Conservation (phyloP, 2,888 invertebrate genomes). For the Balanococcus diminutus region DNA sequence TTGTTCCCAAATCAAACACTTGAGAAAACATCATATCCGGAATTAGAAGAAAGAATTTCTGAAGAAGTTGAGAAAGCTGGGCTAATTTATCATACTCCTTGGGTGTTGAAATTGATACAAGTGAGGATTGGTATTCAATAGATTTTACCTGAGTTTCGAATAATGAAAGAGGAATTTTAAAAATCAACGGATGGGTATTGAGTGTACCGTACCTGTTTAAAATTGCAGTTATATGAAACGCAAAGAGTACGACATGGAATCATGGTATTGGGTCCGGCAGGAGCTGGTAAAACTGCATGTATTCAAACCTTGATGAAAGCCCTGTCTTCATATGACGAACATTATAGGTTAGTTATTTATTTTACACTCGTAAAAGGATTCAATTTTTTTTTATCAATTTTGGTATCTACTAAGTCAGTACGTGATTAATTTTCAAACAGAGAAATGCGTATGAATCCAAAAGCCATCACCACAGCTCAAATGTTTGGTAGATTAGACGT, state of each 20-base stretch:
- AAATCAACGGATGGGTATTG: no score
- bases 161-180: no score
- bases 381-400: not conserved
- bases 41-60: conserved; percentile 85
- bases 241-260: conserved; percentile 94
- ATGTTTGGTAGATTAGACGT: conserved; percentile 97
- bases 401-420: no score
- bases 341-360: conserved; percentile 70
- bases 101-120: conserved; percentile 93
- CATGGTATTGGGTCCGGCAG: conserved; percentile 93
- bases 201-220: no score
- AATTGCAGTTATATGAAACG: conserved; percentile 83
- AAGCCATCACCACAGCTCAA: conserved; percentile 95
- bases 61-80: conserved; percentile 81
- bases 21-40: conserved; percentile 89
- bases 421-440: conserved; percentile 62
- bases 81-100: conserved; percentile 89
- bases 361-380: conserved; percentile 58
- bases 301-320: conserved; percentile 89
- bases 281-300: conserved; percentile 93
- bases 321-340: conserved; percentile 81
- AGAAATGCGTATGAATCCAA: conserved; percentile 98
- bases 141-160: conserved; percentile 60
- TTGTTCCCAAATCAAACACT: conserved; percentile 92
- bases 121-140: conserved; percentile 58